Evolutionary conservation across 2,113 vertebrate species (phyloP).

Genomic region (Aphelocoma coerulescens): DNA sequence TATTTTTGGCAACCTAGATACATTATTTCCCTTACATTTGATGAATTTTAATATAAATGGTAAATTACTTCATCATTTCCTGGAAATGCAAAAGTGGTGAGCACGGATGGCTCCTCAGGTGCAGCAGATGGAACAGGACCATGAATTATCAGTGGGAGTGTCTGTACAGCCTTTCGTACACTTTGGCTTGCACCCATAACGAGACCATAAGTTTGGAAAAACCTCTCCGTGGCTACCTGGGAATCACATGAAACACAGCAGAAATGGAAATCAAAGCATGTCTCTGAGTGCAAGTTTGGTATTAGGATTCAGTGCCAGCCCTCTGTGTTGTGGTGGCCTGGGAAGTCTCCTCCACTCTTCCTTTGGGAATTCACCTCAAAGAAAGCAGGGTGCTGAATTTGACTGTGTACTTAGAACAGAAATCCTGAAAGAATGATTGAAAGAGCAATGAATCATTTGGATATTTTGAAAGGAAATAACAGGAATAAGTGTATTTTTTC

Average conservation of each 20-base stretch:
- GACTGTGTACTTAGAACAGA: neutral
- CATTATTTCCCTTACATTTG: neutral
- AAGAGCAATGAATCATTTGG: neutral
- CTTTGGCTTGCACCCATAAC: neutral
- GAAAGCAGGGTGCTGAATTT: neutral
- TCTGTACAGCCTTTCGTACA: neutral
- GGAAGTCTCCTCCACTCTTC: neutral
- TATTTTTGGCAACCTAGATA: neutral
- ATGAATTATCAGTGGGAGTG: neutral
- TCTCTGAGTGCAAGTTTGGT: neutral
- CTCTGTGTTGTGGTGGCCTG: neutral
- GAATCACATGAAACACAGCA: neutral
- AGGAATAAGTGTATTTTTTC: neutral
- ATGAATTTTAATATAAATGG: neutral
- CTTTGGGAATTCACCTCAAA: neutral
- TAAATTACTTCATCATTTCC: neutral
- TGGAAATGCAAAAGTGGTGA: neutral
- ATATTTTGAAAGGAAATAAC: neutral
- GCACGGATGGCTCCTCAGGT: neutral
- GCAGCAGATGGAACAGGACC: neutral
- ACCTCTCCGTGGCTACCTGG: neutral
- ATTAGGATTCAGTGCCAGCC: neutral
- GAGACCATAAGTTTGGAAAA: neutral
- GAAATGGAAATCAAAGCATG: neutral
- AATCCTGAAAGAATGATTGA: neutral